Base-by-base conservation (phyloP, 2,113 vertebrate species). In the Solea solea region DNA sequence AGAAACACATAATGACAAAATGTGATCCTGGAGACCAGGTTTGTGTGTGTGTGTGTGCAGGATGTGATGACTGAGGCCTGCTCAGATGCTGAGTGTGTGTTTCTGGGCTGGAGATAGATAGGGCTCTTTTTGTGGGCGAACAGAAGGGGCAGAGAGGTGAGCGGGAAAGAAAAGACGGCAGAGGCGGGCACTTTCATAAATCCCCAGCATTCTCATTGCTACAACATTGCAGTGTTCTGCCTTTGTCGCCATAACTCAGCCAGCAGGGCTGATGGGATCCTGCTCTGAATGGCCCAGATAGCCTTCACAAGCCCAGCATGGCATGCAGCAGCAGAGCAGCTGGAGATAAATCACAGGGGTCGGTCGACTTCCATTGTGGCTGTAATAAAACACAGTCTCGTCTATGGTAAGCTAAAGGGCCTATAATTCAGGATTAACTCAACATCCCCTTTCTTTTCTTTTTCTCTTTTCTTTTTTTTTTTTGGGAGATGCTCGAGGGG, bases 211-310 rank as follows among this genome's bases (percentile, higher is more conserved):
- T 76, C 89, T 90, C 79, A 80, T 80, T 87, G 92, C 86, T 91
- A 86, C 89, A 90, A 82, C 85, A 84, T 79, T 72, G 78, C 81
- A 55, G 80, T 78, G 72, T 84, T 86, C 87, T 61, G 64, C 60
- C 62, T 52, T 49, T 71, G 86, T 81, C 72, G n/a, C 88, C 72
- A 87, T 93, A 90, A 92, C 64, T 92, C 92, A 92, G 78, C 50
- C 77, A 66, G 78, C 62, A 44, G 86, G 72, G 88, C 85, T 90
- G 90, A 92, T 91, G 88, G 90, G 83, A 85, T 78, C 78, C 80
- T 70, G 80, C 76, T 80, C 82, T 86, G 90, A 91, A 92, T 86
- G 84, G 87, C 72, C 63, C 82, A 49, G 83, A 87, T 91, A 92
- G 90, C 91, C 91, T 92, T 92, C 88, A 84, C 48, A 41, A 65